Evolutionary conservation across 2,888 invertebrate genomes (phyloP), one percentile per base, ranked within the genome.

Genomic region (Ichneumoninae sp.): DNA sequence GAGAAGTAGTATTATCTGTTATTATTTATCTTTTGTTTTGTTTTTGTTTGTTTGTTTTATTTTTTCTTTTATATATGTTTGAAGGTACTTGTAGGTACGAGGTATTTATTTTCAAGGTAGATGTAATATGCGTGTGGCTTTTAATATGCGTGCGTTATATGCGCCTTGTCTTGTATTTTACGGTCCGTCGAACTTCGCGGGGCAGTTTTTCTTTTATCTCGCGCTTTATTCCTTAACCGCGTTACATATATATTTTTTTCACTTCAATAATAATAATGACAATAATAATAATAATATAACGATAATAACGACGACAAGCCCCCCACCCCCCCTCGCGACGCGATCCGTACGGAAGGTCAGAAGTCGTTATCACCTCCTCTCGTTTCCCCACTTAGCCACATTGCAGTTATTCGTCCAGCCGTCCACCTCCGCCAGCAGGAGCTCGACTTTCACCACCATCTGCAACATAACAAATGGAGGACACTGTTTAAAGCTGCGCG

Each of bases 41-140:
- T 74, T 82, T 81, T 69, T 60, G 70, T 66, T 44, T 63, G 47
- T 71, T 68, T 63, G 19, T 40, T 30, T 63, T 4, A 57, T 4
- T 68, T 66, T 70, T 82, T 82, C n/a, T 63, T 76, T 82, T 47
- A 79, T 79, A 83, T 90, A 89, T 88, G 85, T 91, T 91, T 92
- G 90, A 92, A 93, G 93, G 93, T 93, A 93, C 92, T 93, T 92
- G 92, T 93, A 92, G 91, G 91, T 92, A 92, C 91, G 93, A 93
- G 93, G 92, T 93, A 93, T 92, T 91, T 92, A 83, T 85, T 81
- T 90, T 89, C 89, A 92, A 92, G 92, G 92, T 92, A 92, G 89
- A 91, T 89, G 81, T 86, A 82, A 80, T 80, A 79, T 86, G 79
- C 79, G 79, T 82, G 65, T 85, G 78, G 75, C 52, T 82, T 57